These are phyloP conservation scores for Xyrauchen texanus DNA, from an alignment of 2,113 vertebrate genomes.

Conservation along the genomic window DNA sequence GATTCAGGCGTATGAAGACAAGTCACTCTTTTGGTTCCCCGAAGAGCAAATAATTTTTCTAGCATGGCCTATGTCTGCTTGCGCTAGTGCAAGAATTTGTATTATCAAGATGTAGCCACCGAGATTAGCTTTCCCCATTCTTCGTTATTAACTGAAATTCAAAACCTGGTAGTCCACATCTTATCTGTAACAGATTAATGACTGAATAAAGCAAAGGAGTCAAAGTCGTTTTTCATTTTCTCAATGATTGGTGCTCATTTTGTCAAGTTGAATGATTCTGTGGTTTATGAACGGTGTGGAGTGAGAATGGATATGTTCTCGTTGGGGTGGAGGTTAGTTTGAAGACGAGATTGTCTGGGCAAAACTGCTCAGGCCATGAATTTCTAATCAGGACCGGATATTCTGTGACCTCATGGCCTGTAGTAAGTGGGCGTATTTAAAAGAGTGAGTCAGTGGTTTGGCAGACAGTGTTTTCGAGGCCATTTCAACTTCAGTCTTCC, in stretches of 20 bases:
- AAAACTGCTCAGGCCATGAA: not conserved
- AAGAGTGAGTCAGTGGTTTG: not conserved
- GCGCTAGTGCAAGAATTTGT: not conserved
- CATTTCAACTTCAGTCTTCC: too few species aligned
- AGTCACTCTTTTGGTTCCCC: slow-evolving; percentile 32
- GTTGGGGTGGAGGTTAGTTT: not conserved
- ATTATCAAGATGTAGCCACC: slow-evolving; percentile 3
- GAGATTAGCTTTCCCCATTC: not conserved
- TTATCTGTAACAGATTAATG: slow-evolving; percentile 12
- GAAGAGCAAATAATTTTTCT: slow-evolving; percentile 8
- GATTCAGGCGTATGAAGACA: slow-evolving; percentile 39
- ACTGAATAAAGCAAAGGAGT: not conserved
- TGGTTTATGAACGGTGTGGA: not conserved
- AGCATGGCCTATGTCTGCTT: not conserved
- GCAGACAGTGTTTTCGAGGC: not conserved
- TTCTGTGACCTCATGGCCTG: slow-evolving; percentile 67
- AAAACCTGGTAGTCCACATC: not conserved
- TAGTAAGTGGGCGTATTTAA: slow-evolving; percentile 55
- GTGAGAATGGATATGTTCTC: not conserved
- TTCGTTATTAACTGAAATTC: slow-evolving; percentile 14
- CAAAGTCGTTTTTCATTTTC: not conserved
- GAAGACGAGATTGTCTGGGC: not conserved
- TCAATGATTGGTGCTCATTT: not conserved
- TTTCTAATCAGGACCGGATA: slow-evolving; percentile 63
- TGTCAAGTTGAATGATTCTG: not conserved